Conservation (phyloP, 2,113 vertebrate species). For the Drymodes brunneopygia region DNA sequence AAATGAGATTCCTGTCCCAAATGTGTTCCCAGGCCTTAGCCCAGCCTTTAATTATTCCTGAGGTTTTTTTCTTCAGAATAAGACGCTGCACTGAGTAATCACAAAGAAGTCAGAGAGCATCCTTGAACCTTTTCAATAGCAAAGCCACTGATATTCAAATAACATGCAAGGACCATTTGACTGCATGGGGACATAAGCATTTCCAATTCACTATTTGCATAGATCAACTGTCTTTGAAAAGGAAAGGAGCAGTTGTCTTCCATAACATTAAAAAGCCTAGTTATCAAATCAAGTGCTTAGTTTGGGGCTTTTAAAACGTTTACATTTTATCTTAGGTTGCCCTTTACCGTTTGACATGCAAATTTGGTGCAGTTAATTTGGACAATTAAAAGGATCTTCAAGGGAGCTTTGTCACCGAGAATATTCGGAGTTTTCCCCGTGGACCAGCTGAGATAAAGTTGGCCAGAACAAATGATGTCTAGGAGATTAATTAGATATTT, state of each 20-base stretch:
- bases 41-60: conserved; percentile 97
- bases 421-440: conserved; percentile 86
- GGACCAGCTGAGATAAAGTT: conserved; percentile 95
- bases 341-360: conserved; percentile 98
- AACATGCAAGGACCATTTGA: conserved; percentile 93
- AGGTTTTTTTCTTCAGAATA: conserved; percentile 87
- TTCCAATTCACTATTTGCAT: conserved; percentile 97
- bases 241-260: conserved; percentile 88
- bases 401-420: conserved; percentile 92
- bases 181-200: conserved; percentile 87
- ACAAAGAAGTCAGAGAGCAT: conserved; percentile 99
- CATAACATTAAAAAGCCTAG: conserved; percentile 86
- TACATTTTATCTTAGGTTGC: conserved; percentile 86
- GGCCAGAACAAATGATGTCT: conserved; percentile 98
- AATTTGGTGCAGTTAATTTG: conserved; percentile 99
- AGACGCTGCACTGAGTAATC: conserved; percentile 99
- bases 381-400: conserved; percentile 99
- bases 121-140: conserved; percentile 98
- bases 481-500: conserved; percentile 99
- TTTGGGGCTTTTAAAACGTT: conserved; percentile 87
- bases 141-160: conserved; percentile 99
- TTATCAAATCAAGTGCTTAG: conserved; percentile 91
- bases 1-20: conserved; percentile 93
- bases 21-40: conserved; percentile 93
- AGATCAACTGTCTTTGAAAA: conserved; percentile 87